A percentile compares a stretch with the other conserved stretches of the same genome.
Evolutionary conservation across 2,113 vertebrate genomes (phyloP).

Genomic region (Tympanuchus pallidicinctus): DNA sequence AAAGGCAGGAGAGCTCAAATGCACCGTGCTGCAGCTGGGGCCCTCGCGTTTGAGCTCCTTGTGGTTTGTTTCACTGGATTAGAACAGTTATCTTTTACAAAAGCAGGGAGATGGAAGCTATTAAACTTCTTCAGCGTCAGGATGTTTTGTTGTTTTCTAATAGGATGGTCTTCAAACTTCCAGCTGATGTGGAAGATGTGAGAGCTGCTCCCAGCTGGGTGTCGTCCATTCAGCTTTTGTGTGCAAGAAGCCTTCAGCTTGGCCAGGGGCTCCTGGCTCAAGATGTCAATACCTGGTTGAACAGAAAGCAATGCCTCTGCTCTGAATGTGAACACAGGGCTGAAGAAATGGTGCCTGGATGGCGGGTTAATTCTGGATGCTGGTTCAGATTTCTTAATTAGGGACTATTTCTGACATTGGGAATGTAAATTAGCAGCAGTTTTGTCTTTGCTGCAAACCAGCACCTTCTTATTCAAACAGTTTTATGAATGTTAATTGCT

Average conservation of each 20-base stretch:
- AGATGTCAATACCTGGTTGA: conserved; percentile 62
- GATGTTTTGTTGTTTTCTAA: conserved; percentile 5
- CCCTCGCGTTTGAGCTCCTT: not conserved
- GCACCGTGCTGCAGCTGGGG: not conserved
- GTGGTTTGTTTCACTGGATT: conserved; percentile 13
- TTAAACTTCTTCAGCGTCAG: not conserved
- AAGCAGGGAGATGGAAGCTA: not conserved
- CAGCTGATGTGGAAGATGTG: conserved; percentile 12
- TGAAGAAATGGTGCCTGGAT: conserved; percentile 50
- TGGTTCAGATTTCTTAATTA: conserved; percentile 49
- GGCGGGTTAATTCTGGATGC: conserved; percentile 28
- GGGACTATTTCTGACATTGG: conserved; percentile 58
- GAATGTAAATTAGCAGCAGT: conserved; percentile 53
- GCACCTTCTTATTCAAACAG: conserved; percentile 33
- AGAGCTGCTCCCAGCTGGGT: conserved; percentile 54
- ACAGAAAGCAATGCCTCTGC: conserved; percentile 56
- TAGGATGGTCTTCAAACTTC: conserved; percentile 8
- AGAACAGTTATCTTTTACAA: not conserved
- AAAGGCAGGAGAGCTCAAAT: not conserved
- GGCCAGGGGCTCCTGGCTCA: conserved; percentile 56
- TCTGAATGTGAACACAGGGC: conserved; percentile 56
- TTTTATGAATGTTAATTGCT: conserved; percentile 47
- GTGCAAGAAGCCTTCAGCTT: conserved; percentile 20
- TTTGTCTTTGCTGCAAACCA: conserved; percentile 34
- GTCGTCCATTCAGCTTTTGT: conserved; percentile 64